Evolutionary conservation across 2,113 vertebrate species (phyloP).

Genomic region (Equus quagga): DNA sequence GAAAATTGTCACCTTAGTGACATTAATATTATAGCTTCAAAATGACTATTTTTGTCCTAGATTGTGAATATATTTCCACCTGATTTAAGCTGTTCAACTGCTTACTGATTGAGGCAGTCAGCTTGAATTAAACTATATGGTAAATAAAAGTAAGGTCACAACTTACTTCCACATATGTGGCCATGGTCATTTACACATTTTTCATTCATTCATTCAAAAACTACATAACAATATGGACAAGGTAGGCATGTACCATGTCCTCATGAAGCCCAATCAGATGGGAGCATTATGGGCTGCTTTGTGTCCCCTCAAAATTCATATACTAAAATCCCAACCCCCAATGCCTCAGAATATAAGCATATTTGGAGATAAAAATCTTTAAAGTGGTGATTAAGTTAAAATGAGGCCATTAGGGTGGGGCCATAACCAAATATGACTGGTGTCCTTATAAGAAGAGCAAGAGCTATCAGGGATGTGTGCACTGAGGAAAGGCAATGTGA

Average conservation of each 20-base stretch:
- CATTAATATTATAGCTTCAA: background rate
- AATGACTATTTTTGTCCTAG: background rate
- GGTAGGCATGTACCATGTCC: background rate
- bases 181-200: background rate
- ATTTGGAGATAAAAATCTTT: background rate
- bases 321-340: background rate
- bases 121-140: background rate
- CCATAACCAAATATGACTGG: background rate
- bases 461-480: background rate
- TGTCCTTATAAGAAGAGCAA: background rate
- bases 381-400: background rate
- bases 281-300: background rate
- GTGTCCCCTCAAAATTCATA: background rate
- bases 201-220: background rate
- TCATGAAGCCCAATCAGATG: background rate
- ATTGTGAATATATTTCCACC: background rate
- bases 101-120: background rate
- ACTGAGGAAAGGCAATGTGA: background rate
- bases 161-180: background rate
- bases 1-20: background rate
- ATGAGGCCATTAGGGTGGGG: background rate
- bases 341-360: background rate
- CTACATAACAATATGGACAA: background rate
- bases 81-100: background rate
- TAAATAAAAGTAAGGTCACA: conserved; percentile 3